Base-by-base conservation (phyloP, 2,113 vertebrate species). In the Callospermophilus lateralis region DNA sequence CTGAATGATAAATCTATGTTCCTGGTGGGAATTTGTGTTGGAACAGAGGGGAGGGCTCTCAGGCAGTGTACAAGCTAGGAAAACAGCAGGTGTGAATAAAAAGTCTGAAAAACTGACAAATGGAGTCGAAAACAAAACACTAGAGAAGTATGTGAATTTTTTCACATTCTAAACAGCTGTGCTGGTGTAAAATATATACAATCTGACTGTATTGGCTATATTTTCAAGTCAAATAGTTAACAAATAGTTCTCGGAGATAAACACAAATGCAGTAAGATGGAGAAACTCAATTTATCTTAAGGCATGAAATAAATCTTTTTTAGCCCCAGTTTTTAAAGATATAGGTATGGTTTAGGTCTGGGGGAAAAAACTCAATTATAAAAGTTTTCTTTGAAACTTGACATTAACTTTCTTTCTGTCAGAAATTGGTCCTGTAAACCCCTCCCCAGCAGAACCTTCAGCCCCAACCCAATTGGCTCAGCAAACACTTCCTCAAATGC, bases 191-290 rank as follows among this genome's bases (percentile, higher is more conserved):
- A 81, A 61, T 48, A 78, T 28, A 78, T 24, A 78, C 51, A 90
- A n/a, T 84, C n/a, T 84, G 53, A 87, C 87, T 79, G 3, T 39
- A 77, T 87, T 84, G 95, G 63, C 87, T 80, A 24, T 51, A 67
- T 77, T 88, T 94, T 61, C 70, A 84, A 90, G 61, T 85, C 80
- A 93, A 74, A 74, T 90, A 74, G 30, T 34, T 81, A 77, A 77
- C 37, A 96, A 95, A 84, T 28, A 90, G 48, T 22, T 92, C 55
- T 78, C n/a, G 16, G 61, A 78, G 24, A 83, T 84, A 92, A 39
- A 65, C 8, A 53, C 42, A 95, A 76, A 84, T 80, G 67, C 76
- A 76, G 12, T 12, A 45, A 94, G 63, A 61, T 80, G 4, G 10
- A 42, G 58, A 95, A 87, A 72, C 4, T 1, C 19, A 76, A 28